A percentile compares a stretch with the other conserved stretches of the same genome.
phyloP scores from a whole-genome alignment of 2,888 invertebrate genomes.

The Amiota minor region DNA sequence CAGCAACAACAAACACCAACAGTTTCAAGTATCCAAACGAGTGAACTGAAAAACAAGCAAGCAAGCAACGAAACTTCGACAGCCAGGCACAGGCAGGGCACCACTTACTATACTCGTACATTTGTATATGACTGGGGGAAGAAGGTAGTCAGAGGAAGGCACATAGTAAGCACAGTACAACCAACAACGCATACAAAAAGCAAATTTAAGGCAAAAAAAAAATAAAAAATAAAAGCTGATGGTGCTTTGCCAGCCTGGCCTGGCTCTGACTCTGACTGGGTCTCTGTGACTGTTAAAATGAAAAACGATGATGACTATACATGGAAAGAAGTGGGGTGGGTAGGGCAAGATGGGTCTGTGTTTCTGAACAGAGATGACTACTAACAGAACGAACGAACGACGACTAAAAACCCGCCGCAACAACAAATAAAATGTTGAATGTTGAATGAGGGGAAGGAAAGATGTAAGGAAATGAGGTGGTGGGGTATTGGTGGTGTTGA shows the following conservation, averaged over 20 bases:
- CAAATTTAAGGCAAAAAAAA: constrained; percentile 5
- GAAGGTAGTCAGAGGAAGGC: no score
- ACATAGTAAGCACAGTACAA: not conserved
- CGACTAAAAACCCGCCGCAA: constrained; percentile 39
- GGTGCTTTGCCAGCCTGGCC: constrained; percentile 36
- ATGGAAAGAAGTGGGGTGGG: constrained; percentile 26
- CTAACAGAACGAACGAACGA: constrained; percentile 29
- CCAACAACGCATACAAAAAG: constrained; percentile 19
- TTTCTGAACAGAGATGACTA: constrained; percentile 37
- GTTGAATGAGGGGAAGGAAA: constrained; percentile 1
- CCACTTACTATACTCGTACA: constrained; percentile 32
- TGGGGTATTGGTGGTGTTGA: constrained; percentile 11
- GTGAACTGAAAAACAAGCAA: constrained; percentile 51
- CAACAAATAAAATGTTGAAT: constrained; percentile 34
- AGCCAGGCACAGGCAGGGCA: constrained; percentile 38
- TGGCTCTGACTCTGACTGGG: constrained; percentile 20
- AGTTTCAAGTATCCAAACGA: constrained; percentile 47
- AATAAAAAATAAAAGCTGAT: constrained; percentile 29
- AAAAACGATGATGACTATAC: constrained; percentile 50
- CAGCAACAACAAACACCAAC: constrained; percentile 8
- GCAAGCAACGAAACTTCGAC: not conserved
- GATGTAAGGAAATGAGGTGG: constrained; percentile 39
- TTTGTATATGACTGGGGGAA: no score
- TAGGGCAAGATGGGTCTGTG: constrained; percentile 29
- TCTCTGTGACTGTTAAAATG: constrained; percentile 47